Conservation (phyloP, 2,797 vertebrate species). For the Buceros bicornis region DNA sequence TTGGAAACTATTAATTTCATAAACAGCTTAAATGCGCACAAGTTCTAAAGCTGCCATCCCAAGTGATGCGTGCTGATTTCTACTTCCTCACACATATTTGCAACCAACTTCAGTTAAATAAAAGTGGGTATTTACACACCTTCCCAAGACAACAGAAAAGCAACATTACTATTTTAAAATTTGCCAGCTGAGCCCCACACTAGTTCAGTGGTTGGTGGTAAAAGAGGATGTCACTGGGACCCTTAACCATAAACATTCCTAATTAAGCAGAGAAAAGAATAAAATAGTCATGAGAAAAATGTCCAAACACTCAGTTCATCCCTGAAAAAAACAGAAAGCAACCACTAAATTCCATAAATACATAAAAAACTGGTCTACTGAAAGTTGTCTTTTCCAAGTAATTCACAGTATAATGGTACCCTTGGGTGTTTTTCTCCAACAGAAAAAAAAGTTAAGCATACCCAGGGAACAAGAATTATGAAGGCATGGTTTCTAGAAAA, state of each 20-base stretch:
- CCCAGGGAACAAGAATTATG: neutral
- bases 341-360: neutral
- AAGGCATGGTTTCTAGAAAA: neutral
- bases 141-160: neutral
- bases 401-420: neutral
- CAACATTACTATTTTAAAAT: neutral
- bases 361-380: neutral
- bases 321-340: neutral
- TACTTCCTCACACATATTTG: neutral
- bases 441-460: neutral
- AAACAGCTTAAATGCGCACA: neutral
- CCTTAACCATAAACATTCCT: neutral
- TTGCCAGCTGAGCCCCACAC: neutral
- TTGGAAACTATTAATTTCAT: neutral
- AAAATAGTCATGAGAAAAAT: neutral
- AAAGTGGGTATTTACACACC: neutral
- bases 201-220: neutral
- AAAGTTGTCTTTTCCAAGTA: neutral
- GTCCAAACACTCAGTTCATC: neutral
- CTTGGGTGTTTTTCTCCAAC: neutral
- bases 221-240: neutral
- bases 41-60: neutral
- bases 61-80: neutral
- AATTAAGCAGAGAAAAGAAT: neutral
- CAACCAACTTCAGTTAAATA: neutral